phyloP scores from a whole-genome alignment of 2,888 invertebrate genomes.

The Sarcophaga caerulescens region DNA sequence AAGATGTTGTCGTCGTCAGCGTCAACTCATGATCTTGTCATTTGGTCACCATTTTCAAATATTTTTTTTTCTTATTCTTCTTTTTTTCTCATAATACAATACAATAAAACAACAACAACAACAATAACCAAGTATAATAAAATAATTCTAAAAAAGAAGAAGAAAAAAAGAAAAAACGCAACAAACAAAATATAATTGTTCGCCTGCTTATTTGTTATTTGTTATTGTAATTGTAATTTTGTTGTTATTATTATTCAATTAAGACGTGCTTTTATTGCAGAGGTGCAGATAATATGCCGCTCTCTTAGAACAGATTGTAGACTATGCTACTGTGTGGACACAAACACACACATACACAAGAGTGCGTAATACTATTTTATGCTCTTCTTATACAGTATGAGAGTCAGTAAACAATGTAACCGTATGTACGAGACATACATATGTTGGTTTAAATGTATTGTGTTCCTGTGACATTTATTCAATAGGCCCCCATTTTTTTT shows the following conservation, averaged over 20 bases:
- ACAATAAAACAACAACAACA: conserved; percentile 29
- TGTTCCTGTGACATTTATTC: conserved; percentile 49
- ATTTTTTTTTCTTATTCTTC: conserved; percentile 53
- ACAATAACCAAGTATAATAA: not conserved
- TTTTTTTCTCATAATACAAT: conserved; percentile 7
- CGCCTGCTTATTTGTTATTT: conserved; percentile 75
- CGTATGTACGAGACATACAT: not conserved
- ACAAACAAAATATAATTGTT: conserved; percentile 69
- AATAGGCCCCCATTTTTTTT: conserved; percentile 47
- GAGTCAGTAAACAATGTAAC: not conserved
- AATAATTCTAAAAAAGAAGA: conserved; percentile 13
- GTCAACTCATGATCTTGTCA: conserved; percentile 70
- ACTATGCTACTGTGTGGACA: no score
- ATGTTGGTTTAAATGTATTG: not conserved
- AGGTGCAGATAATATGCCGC: conserved; percentile 74
- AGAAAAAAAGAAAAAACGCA: conserved; percentile 52
- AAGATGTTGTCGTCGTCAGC: conserved; percentile 31
- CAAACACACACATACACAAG: no score
- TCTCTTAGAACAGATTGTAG: conserved; percentile 1
- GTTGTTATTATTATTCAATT: conserved; percentile 68
- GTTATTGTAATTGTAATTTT: conserved; percentile 69
- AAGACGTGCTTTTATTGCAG: conserved; percentile 76
- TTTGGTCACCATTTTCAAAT: conserved; percentile 65
- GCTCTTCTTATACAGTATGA: not conserved
- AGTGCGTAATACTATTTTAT: no score